A percentile compares a stretch with the other conserved stretches of the same genome.
These are phyloP conservation scores for Penaeus indicus DNA, from an alignment of 1,140 invertebrate genomes.

Conservation along the genomic window DNA sequence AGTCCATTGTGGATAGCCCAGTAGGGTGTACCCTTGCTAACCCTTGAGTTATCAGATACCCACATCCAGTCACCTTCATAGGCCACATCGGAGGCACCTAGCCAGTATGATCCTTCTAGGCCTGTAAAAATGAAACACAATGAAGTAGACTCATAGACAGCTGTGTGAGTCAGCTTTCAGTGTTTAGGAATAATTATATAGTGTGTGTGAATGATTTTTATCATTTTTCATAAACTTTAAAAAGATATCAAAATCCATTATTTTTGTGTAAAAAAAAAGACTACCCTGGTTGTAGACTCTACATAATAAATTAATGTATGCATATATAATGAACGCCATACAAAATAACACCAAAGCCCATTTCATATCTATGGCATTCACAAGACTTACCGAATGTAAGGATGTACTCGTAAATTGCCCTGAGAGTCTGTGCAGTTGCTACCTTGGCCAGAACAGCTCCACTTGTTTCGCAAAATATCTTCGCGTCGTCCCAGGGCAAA, in stretches of 20 bases:
- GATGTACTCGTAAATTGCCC: neutral
- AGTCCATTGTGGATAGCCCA: constrained; percentile 17
- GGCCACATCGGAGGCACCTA: neutral
- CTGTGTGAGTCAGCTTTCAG: neutral
- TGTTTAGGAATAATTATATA: too few species aligned
- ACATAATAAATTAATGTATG: constrained; percentile 1
- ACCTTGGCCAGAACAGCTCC: too few species aligned
- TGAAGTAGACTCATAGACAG: neutral
- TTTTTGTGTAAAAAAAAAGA: neutral
- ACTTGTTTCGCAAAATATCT: too few species aligned
- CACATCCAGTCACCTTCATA: constrained; percentile 35
- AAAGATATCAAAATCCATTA: neutral
- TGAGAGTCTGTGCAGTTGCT: neutral
- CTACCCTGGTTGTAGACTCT: neutral
- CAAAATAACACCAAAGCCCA: neutral
- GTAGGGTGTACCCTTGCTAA: constrained; percentile 13
- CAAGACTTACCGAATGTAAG: neutral
- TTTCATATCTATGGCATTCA: neutral
- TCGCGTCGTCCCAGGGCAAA: too few species aligned
- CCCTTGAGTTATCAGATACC: constrained; percentile 3
- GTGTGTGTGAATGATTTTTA: too few species aligned
- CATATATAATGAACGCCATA: neutral
- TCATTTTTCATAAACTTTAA: too few species aligned
- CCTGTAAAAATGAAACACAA: neutral
- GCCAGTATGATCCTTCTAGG: constrained; percentile 26